Evolutionary conservation across 2,113 vertebrate genomes (phyloP).

Genomic region (Dissostichus mawsoni): DNA sequence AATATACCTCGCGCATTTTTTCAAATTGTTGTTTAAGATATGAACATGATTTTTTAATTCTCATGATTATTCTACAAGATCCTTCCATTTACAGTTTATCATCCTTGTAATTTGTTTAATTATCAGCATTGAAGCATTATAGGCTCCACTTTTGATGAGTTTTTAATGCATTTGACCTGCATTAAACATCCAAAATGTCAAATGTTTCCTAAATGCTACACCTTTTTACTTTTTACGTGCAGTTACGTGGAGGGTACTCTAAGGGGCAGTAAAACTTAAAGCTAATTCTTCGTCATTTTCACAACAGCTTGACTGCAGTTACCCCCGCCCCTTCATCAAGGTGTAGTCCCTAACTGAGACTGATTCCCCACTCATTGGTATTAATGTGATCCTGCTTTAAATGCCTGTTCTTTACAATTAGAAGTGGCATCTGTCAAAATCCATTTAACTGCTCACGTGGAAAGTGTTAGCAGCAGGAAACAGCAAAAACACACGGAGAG

Average conservation of each 20-base stretch:
- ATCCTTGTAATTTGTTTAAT: no score
- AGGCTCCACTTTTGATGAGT: background rate
- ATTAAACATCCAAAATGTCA: background rate
- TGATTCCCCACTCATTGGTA: conserved; percentile 33
- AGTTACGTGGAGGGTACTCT: conserved; percentile 61
- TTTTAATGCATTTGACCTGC: background rate
- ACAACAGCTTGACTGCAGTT: conserved; percentile 5
- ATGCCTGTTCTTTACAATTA: conserved; percentile 44
- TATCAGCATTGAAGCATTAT: background rate
- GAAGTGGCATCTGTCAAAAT: conserved; percentile 58
- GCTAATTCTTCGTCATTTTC: conserved; percentile 30
- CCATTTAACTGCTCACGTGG: conserved; percentile 17
- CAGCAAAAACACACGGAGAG: background rate
- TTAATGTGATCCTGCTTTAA: conserved; percentile 52
- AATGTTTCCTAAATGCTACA: no score
- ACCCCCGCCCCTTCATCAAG: background rate
- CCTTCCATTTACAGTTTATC: no score
- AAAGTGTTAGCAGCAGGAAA: conserved; percentile 15
- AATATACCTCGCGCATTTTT: no score
- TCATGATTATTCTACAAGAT: no score
- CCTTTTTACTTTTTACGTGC: conserved; percentile 26
- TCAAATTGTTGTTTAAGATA: no score
- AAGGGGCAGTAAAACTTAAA: conserved; percentile 75
- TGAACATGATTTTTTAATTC: no score
- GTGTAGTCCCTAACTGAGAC: conserved; percentile 28